A percentile compares a stretch with the other conserved stretches of the same genome.
These are phyloP conservation scores for Vanacampus margaritifer DNA, from an alignment of 2,113 vertebrate species.

Conservation along the genomic window DNA sequence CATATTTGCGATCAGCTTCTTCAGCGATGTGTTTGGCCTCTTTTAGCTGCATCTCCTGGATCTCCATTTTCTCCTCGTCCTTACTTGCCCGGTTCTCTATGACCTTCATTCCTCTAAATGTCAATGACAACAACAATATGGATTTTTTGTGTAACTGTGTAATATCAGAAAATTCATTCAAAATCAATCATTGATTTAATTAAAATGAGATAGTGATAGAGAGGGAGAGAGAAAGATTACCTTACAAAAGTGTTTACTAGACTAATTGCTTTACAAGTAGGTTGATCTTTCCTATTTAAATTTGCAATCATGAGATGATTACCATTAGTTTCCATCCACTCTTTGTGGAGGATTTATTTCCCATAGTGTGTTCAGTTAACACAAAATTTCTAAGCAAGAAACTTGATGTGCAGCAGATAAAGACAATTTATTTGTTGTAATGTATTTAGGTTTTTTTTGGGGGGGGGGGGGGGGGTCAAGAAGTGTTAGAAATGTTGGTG, in stretches of 20 bases:
- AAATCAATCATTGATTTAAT: background rate
- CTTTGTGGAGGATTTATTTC: no score
- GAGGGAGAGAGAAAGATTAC: no score
- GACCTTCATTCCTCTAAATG: conserved; percentile 95
- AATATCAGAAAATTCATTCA: background rate
- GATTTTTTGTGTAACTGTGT: background rate
- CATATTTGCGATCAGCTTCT: conserved; percentile 97
- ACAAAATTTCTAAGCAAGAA: no score
- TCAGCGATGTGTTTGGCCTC: conserved; percentile 98
- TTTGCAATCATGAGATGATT: no score
- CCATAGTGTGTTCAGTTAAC: background rate
- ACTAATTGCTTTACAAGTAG: no score
- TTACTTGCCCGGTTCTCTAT: conserved; percentile 96
- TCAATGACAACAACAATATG: background rate
- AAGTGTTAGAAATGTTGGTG: background rate
- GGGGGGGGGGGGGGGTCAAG: no score
- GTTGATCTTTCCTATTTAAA: no score
- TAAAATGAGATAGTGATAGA: no score
- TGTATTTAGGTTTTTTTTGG: no score
- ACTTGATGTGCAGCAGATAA: no score
- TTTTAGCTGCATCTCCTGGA: conserved; percentile 98
- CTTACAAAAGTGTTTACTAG: no score
- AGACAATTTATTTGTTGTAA: background rate
- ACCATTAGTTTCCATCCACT: no score
- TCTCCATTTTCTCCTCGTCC: conserved; percentile 98